phyloP scores from a whole-genome alignment of 2,113 vertebrate genomes.

The Clarias magur region DNA sequence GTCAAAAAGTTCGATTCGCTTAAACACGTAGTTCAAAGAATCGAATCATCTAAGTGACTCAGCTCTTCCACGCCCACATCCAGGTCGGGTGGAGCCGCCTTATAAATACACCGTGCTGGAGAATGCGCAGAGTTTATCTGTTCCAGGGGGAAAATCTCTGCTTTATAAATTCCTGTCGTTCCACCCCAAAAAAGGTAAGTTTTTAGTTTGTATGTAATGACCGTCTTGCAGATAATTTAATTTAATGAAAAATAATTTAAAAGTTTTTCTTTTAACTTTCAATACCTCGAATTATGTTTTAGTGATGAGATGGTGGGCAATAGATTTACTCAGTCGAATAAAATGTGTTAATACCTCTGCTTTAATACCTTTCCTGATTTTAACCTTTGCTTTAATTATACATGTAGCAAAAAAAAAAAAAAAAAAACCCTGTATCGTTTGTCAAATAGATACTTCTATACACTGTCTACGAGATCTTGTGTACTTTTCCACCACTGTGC shows the following conservation, averaged over 20 bases:
- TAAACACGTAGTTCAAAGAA: neutral
- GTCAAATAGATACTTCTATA: neutral
- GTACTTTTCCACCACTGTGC: neutral
- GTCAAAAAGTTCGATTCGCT: neutral
- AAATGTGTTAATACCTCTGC: neutral
- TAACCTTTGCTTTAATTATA: too few species aligned
- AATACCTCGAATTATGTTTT: neutral
- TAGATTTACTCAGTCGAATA: neutral
- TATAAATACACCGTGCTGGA: constrained; percentile 35
- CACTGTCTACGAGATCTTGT: neutral
- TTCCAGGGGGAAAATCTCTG: neutral
- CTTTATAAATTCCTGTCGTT: neutral
- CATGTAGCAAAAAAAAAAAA: too few species aligned
- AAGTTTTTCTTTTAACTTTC: neutral
- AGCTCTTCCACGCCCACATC: neutral
- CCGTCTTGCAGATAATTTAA: neutral
- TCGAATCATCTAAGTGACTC: constrained; percentile 2
- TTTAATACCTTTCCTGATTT: neutral
- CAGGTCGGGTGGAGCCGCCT: constrained; percentile 34
- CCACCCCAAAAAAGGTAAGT: neutral
- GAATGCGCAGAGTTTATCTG: neutral
- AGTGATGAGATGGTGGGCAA: too few species aligned
- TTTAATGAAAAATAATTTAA: neutral
- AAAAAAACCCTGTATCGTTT: too few species aligned
- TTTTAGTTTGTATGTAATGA: neutral